Evolutionary conservation across 2,888 invertebrate genomes (phyloP).

Genomic region (Homarus gammarus): DNA sequence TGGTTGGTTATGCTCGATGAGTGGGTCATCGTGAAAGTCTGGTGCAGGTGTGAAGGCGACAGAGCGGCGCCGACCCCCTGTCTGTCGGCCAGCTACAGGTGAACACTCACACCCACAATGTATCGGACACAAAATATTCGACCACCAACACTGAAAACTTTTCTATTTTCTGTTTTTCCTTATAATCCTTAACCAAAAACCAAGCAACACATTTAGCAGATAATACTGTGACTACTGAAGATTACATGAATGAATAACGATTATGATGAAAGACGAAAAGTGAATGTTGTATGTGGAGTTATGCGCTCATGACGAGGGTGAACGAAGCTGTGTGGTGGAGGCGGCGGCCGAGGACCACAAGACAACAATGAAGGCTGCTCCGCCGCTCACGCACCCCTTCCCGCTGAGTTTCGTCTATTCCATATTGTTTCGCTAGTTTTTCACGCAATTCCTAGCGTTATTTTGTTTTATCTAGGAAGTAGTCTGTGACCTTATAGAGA

Average conservation of each 20-base stretch:
- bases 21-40: constrained; percentile 53
- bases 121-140: background rate
- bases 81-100: constrained; percentile 55
- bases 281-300: background rate
- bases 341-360: constrained; percentile 39
- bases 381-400: constrained; percentile 30
- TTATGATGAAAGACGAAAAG: background rate
- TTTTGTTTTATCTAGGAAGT: background rate
- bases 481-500: background rate
- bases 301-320: background rate
- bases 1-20: constrained; percentile 39
- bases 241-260: background rate
- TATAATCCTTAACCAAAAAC: too few relatives aligned
- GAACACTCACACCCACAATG: constrained; percentile 28
- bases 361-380: constrained; percentile 54
- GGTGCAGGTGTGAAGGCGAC: constrained; percentile 65
- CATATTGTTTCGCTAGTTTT: background rate
- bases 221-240: background rate
- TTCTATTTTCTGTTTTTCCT: too few relatives aligned
- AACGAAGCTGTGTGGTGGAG: constrained; percentile 20
- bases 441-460: constrained; percentile 3
- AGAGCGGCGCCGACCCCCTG: constrained; percentile 62
- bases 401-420: constrained; percentile 28
- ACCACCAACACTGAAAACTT: background rate
- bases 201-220: background rate